Conservation (phyloP, 2,113 vertebrate species). For the Cyprichromis sp. region DNA sequence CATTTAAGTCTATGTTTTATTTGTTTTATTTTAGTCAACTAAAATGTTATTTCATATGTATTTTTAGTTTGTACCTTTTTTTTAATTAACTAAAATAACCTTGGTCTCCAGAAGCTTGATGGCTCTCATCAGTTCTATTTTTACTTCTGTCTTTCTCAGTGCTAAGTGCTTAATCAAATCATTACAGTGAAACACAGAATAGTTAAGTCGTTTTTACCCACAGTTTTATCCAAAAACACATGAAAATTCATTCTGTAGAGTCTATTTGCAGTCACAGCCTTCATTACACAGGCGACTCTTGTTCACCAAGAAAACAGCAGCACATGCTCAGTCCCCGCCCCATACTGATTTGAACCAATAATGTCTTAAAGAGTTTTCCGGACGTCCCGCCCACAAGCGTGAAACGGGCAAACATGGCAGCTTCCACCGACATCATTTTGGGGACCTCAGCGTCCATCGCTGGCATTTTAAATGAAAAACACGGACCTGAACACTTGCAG, state of each 20-base stretch:
- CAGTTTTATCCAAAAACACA: background rate
- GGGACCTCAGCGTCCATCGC: conserved; percentile 24
- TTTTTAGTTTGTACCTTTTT: background rate
- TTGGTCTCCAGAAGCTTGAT: background rate
- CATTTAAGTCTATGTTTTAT: background rate
- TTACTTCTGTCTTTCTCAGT: background rate
- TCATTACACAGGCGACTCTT: background rate
- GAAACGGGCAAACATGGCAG: conserved; percentile 48
- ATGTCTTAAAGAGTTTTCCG: background rate
- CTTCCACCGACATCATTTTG: background rate
- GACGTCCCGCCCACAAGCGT: background rate
- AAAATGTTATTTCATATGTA: background rate
- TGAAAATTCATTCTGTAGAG: background rate
- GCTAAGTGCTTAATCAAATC: background rate
- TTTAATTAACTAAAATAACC: background rate
- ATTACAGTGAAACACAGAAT: background rate
- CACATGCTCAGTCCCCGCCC: conserved; percentile 44
- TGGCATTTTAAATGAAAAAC: conserved; percentile 42
- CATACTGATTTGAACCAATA: conserved; percentile 5
- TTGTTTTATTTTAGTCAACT: background rate
- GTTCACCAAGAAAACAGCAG: conserved; percentile 11
- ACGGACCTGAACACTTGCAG: conserved; percentile 38
- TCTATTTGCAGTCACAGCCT: background rate
- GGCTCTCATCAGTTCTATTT: background rate
- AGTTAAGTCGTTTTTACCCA: background rate